Conservation (phyloP, 2,113 vertebrate genomes). For the Aphyosemion australe region DNA sequence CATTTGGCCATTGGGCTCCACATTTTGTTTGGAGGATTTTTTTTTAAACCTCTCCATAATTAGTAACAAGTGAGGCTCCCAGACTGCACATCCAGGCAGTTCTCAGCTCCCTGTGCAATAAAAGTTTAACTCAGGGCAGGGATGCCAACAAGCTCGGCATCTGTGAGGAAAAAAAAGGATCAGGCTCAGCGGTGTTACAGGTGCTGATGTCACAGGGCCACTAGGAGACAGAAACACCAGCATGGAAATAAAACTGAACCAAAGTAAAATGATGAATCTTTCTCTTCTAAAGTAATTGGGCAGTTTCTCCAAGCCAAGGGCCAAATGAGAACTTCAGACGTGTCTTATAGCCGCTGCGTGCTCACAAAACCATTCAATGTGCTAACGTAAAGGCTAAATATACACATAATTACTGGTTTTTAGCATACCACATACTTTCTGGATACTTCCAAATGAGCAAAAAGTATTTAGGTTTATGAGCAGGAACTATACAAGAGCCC, state of each 20-base stretch:
- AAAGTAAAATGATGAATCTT: slow-evolving; percentile 37
- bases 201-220: slow-evolving; percentile 2
- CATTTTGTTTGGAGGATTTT: slow-evolving; percentile 39
- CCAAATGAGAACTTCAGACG: no score
- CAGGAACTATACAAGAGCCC: slow-evolving; percentile 23
- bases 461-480: slow-evolving; percentile 26
- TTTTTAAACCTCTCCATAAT: slow-evolving; percentile 65
- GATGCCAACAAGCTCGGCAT: slow-evolving; percentile 8
- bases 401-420: slow-evolving; percentile 51
- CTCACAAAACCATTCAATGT: slow-evolving; percentile 32
- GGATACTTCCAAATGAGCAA: slow-evolving; percentile 12
- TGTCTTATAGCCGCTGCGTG: neutral
- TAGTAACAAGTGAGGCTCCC: slow-evolving; percentile 40
- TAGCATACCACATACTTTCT: slow-evolving; percentile 26
- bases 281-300: slow-evolving; percentile 19
- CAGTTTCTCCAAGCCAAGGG: no score
- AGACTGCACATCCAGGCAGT: slow-evolving; percentile 44
- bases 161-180: neutral
- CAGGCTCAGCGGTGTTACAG: slow-evolving; percentile 17
- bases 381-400: slow-evolving; percentile 45
- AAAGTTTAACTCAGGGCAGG: slow-evolving; percentile 5
- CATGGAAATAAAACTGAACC: slow-evolving; percentile 24
- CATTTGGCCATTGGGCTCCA: slow-evolving; percentile 24
- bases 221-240: neutral
- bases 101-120: slow-evolving; percentile 30